These are phyloP conservation scores for Xylocampa areola DNA, from an alignment of 2,888 invertebrate genomes.

Conservation along the genomic window DNA sequence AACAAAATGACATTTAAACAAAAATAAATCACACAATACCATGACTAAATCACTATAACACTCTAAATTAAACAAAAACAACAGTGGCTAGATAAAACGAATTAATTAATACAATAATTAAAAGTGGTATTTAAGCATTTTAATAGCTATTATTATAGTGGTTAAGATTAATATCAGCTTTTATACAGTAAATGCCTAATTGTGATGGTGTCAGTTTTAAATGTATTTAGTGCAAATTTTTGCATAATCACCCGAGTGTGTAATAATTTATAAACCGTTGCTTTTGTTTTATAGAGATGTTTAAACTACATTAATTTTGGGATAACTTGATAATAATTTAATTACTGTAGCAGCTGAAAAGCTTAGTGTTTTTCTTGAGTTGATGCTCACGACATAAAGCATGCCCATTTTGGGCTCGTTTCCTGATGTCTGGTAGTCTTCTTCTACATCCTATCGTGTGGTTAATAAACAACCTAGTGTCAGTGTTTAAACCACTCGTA, in stretches of 20 bases:
- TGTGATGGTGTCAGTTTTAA: constrained; percentile 63
- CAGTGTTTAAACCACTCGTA: too few relatives aligned
- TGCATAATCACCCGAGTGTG: constrained; percentile 71
- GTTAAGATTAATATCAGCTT: constrained; percentile 69
- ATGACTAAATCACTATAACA: neutral
- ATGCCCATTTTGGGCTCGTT: too few relatives aligned
- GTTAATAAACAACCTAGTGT: too few relatives aligned
- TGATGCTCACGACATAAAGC: too few relatives aligned
- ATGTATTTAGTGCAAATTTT: constrained; percentile 64
- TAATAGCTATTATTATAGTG: constrained; percentile 65
- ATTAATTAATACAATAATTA: constrained; percentile 35
- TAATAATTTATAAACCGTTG: constrained; percentile 47
- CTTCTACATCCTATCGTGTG: too few relatives aligned
- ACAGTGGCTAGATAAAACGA: constrained; percentile 25
- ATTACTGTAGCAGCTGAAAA: too few relatives aligned
- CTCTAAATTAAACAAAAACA: constrained; percentile 22
- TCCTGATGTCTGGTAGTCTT: too few relatives aligned
- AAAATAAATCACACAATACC: constrained; percentile 18
- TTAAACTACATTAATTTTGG: neutral
- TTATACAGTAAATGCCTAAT: constrained; percentile 64
- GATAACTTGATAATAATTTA: too few relatives aligned
- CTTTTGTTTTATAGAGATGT: constrained; percentile 6
- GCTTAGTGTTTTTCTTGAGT: too few relatives aligned
- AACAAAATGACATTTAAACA: neutral
- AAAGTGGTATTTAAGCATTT: constrained; percentile 53